These are phyloP conservation scores for Scatophagus argus DNA, from an alignment of 2,113 vertebrate species.

Conservation along the genomic window DNA sequence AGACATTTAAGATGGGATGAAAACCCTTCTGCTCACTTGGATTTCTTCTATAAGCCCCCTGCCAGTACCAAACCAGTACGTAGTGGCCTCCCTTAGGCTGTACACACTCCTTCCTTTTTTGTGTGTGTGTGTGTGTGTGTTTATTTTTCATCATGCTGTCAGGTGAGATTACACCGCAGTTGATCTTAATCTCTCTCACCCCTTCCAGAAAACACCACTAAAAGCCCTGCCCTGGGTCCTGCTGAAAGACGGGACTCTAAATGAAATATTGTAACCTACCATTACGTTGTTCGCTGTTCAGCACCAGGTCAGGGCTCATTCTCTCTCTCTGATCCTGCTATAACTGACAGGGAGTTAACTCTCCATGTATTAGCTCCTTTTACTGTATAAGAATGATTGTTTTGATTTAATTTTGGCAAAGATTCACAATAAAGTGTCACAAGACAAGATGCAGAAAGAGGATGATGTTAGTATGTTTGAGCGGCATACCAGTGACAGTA, in stretches of 20 bases:
- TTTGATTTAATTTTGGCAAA: neutral
- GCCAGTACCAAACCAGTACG: slow-evolving; percentile 16
- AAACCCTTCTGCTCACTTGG: slow-evolving; percentile 67
- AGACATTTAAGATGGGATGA: slow-evolving; percentile 69
- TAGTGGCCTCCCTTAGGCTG: slow-evolving; percentile 39
- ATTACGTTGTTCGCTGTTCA: slow-evolving; percentile 58
- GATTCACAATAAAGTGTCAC: neutral
- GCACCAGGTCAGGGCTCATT: slow-evolving; percentile 47
- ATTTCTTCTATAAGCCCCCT: slow-evolving; percentile 51
- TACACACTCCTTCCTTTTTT: slow-evolving; percentile 56
- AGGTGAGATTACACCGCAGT: slow-evolving; percentile 75
- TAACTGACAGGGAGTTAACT: slow-evolving; percentile 43
- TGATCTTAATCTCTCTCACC: slow-evolving; percentile 78
- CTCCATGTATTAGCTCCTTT: neutral
- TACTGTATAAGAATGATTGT: neutral
- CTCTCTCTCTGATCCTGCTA: slow-evolving; percentile 45
- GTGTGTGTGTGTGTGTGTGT: slow-evolving; percentile 26
- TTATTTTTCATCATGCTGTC: slow-evolving; percentile 80
- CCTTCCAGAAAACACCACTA: slow-evolving; percentile 72
- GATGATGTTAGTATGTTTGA: slow-evolving; percentile 4
- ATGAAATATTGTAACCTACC: slow-evolving; percentile 77
- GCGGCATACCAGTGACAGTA: slow-evolving; percentile 1
- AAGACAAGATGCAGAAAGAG: neutral
- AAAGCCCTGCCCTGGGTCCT: slow-evolving; percentile 72
- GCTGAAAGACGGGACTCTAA: slow-evolving; percentile 79